Evolutionary conservation across 2,888 invertebrate species (phyloP).

Genomic region (Luperina nickerlii): DNA sequence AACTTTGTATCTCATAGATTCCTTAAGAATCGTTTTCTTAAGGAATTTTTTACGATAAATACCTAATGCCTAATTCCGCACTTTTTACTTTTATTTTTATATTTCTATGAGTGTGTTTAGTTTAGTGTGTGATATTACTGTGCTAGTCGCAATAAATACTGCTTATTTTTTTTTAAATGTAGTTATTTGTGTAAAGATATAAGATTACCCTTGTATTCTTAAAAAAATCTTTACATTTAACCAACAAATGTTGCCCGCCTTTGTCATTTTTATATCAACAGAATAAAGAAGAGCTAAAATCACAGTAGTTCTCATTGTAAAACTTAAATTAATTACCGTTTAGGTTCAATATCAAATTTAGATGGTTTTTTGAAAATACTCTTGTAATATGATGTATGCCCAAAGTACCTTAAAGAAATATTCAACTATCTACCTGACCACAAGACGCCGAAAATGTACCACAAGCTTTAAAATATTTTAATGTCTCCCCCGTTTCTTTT

Average conservation of each 20-base stretch:
- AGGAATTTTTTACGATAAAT: not conserved
- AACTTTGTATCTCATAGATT: not conserved
- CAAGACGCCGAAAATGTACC: slow-evolving; percentile 39
- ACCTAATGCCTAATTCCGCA: not conserved
- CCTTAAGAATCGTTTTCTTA: not conserved
- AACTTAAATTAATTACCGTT: not conserved
- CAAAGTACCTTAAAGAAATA: too few relatives aligned
- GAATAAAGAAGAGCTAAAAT: not conserved
- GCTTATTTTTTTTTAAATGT: not conserved
- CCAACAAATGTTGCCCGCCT: not conserved
- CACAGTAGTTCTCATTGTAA: not conserved
- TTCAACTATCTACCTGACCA: not conserved
- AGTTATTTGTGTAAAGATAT: not conserved
- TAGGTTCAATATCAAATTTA: not conserved
- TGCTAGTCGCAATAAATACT: not conserved
- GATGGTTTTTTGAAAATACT: not conserved
- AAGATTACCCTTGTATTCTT: not conserved
- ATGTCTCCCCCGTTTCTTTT: slow-evolving; percentile 78
- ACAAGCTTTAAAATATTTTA: slow-evolving; percentile 62
- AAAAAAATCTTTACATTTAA: not conserved
- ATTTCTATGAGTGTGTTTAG: not conserved
- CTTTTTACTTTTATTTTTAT: not conserved
- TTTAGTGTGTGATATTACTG: not conserved
- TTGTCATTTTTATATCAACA: not conserved
- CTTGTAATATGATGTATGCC: too few relatives aligned